A percentile compares a stretch with the other conserved stretches of the same genome.
Conservation (phyloP, 2,113 vertebrate genomes). For the Cyrtonyx montezumae region DNA sequence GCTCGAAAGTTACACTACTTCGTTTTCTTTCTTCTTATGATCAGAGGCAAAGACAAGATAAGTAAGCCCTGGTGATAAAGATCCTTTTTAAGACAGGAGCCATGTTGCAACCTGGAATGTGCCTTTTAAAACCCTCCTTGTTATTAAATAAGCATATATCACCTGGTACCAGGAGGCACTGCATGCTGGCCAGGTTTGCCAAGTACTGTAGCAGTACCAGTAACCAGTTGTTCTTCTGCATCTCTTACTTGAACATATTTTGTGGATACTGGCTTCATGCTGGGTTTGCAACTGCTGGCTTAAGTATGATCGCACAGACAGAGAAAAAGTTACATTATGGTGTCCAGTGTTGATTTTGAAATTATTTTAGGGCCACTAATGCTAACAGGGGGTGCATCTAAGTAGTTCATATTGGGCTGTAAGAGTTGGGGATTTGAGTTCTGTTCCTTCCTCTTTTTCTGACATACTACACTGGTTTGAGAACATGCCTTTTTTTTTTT, state of each 20-base stretch:
- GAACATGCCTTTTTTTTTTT: neutral
- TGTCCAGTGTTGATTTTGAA: neutral
- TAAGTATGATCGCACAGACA: neutral
- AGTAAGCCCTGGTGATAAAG: neutral
- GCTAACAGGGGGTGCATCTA: neutral
- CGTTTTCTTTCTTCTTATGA: neutral
- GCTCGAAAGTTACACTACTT: rapidly evolving
- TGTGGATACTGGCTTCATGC: neutral
- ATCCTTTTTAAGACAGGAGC: neutral
- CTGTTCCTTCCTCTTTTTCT: neutral
- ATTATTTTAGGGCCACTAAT: neutral
- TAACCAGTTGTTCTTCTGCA: neutral
- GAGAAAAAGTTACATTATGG: neutral
- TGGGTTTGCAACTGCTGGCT: neutral
- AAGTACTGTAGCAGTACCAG: rapidly evolving
- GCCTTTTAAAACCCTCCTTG: neutral
- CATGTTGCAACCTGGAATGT: neutral
- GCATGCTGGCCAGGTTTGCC: neutral
- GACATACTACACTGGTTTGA: neutral
- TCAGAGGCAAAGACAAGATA: neutral
- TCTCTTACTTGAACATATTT: neutral
- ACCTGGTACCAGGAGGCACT: neutral
- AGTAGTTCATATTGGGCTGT: neutral
- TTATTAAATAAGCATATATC: rapidly evolving
- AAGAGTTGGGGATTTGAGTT: neutral